Conservation (phyloP, 2,797 vertebrate genomes). For the Pipistrellus nathusii region DNA sequence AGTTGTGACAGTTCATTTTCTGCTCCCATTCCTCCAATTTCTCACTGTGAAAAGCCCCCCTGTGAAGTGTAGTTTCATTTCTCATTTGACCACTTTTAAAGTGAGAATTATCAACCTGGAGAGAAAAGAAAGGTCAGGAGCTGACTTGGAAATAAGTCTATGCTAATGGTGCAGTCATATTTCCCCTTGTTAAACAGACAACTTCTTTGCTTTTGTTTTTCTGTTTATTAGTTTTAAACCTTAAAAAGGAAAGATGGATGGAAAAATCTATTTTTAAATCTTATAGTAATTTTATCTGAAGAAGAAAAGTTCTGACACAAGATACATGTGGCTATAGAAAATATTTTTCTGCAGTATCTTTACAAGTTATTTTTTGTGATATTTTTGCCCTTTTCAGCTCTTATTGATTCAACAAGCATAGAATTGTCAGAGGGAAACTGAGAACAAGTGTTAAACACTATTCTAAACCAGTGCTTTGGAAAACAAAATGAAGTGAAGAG, state of each 20-base stretch:
- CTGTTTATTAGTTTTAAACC: slow-evolving; percentile 27
- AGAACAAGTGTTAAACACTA: not conserved
- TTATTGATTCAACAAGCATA: not conserved
- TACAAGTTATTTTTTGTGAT: not conserved
- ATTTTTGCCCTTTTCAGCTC: slow-evolving; percentile 27
- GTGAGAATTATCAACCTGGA: not conserved
- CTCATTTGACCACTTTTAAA: slow-evolving; percentile 12
- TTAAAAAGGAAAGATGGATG: not conserved
- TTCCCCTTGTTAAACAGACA: not conserved
- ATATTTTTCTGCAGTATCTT: slow-evolving; percentile 4
- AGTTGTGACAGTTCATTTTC: not conserved
- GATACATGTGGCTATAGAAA: not conserved
- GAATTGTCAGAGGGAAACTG: not conserved
- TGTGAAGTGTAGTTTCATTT: not conserved
- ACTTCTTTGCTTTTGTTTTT: not conserved
- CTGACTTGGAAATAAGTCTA: slow-evolving; percentile 15
- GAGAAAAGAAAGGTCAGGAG: not conserved
- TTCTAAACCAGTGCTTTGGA: not conserved
- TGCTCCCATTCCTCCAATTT: not conserved
- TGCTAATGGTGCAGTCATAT: not conserved
- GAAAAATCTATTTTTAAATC: slow-evolving; percentile 20
- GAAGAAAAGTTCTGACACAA: slow-evolving; percentile 6
- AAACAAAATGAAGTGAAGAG: not conserved
- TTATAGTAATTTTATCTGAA: slow-evolving; percentile 33
- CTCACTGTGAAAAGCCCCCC: not conserved